Percentiles rank a stretch among this genome's conserved stretches.
Evolutionary conservation across 2,888 invertebrate genomes (phyloP).

Genomic region (Drosophila melanosoma): DNA sequence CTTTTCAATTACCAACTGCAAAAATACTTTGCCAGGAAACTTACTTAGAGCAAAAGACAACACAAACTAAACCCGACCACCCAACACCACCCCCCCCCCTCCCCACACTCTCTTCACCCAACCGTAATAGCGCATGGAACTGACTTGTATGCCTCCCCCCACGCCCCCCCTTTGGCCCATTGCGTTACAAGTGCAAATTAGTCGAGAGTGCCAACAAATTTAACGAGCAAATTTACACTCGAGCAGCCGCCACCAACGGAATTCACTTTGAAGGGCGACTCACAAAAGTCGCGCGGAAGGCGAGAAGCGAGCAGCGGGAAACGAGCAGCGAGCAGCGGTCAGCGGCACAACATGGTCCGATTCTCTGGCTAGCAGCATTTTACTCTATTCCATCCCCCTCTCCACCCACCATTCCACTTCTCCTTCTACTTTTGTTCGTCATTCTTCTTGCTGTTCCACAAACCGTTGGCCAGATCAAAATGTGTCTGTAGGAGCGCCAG

Average conservation of each 20-base stretch:
- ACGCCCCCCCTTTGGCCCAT: slow-evolving; percentile 40
- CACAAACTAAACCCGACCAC: slow-evolving; percentile 5
- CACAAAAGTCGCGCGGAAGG: slow-evolving; percentile 1
- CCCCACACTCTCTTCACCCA: not conserved
- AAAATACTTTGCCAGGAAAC: not conserved
- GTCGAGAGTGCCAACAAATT: slow-evolving; percentile 82
- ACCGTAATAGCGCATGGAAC: not conserved
- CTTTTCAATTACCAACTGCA: slow-evolving; percentile 70
- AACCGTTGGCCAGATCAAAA: slow-evolving; percentile 55
- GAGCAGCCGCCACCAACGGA: slow-evolving; percentile 62
- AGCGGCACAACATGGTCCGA: slow-evolving; percentile 22
- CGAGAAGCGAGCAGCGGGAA: slow-evolving; percentile 53
- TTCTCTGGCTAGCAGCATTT: not conserved
- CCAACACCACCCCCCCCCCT: not conserved
- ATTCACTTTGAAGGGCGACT: slow-evolving; percentile 43
- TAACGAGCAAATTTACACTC: slow-evolving; percentile 81
- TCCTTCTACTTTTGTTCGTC: not conserved
- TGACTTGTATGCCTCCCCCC: slow-evolving; percentile 1
- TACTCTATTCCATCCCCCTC: not conserved
- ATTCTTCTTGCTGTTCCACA: slow-evolving; percentile 7
- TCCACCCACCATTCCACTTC: not conserved
- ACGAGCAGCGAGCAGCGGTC: slow-evolving; percentile 55
- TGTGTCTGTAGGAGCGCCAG: slow-evolving; percentile 48
- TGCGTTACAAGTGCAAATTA: slow-evolving; percentile 79
- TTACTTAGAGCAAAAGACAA: slow-evolving; percentile 37